phyloP scores from a whole-genome alignment of 1,140 invertebrate species.

The Drosophila ogumai region DNA sequence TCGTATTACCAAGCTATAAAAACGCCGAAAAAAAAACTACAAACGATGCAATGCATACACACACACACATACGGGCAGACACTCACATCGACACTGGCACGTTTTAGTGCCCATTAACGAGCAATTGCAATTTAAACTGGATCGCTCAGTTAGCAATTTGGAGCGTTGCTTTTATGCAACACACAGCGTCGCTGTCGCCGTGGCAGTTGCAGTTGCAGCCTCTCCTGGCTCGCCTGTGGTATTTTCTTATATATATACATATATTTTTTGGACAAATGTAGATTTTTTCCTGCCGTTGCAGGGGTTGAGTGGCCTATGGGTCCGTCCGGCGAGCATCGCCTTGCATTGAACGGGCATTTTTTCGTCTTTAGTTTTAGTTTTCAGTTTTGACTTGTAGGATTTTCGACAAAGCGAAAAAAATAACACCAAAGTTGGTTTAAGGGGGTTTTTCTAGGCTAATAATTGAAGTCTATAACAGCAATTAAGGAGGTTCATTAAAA shows the following conservation, averaged over 20 bases:
- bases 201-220: slow-evolving; percentile 44
- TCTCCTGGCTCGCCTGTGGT: slow-evolving; percentile 49
- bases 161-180: slow-evolving; percentile 84
- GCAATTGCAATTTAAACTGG: slow-evolving; percentile 85
- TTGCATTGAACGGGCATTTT: slow-evolving; percentile 35
- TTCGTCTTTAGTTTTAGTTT: slow-evolving; percentile 27
- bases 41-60: slow-evolving; percentile 34
- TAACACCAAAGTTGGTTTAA: slow-evolving; percentile 17
- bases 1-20: slow-evolving; percentile 67
- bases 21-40: slow-evolving; percentile 29
- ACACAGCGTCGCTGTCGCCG: slow-evolving; percentile 29
- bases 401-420: slow-evolving; percentile 31
- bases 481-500: slow-evolving; percentile 2
- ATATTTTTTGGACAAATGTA: slow-evolving; percentile 73
- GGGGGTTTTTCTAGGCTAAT: neutral
- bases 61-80: slow-evolving; percentile 16
- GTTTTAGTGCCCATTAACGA: slow-evolving; percentile 85
- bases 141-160: slow-evolving; percentile 84
- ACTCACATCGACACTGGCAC: slow-evolving; percentile 72
- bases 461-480: neutral
- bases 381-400: slow-evolving; percentile 17
- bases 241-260: slow-evolving; percentile 37
- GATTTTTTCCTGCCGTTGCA: slow-evolving; percentile 68
- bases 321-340: slow-evolving; percentile 40
- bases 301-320: slow-evolving; percentile 76